Evolutionary conservation across 1,140 invertebrate species (phyloP), one percentile per base, ranked within the genome.

Genomic region (Drosophila navojoa): DNA sequence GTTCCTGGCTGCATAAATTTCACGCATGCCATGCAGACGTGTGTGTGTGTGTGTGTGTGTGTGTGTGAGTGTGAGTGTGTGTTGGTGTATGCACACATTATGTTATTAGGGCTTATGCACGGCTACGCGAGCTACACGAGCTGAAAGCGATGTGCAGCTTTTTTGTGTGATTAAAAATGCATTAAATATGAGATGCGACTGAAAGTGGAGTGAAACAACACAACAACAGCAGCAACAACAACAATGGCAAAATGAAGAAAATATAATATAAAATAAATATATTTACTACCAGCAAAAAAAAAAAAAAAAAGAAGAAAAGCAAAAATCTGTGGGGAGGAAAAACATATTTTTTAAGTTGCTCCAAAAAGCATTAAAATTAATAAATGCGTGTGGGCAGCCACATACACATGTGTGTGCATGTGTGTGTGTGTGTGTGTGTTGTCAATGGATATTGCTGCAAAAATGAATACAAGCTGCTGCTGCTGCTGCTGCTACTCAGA

Each of bases 301-400:
- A 77, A 80, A 77, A 9, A 32, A 32, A 6, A 0, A 32, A 32
- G 9, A 32, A 5, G 1, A 27, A 29, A 5, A 29, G 27, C 4
- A 29, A 29, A 0, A 4, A 6, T 29, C 27, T 77, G 11, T 45
- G 42, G 2, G 47, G 16, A 4, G 55, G 27, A 55, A 72, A 72
- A 59, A 52, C 40, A 53, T 47, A 38, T 45, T 69, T 27, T 54
- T 27, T 67, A 71, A 67, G 63, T 81, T 74, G 66, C 67, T 59
- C 58, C 57, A 79, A 87, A 85, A 89, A 69, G 62, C 54, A 82
- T 87, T 84, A 87, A 87, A 87, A 87, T 87, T 87, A 87, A 87
- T 87, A 89, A 86, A 86, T 87, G 79, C 75, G 71, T 64, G 70
- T 47, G 70, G 45, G 7, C 81, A 69, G 67, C 47, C 55, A 4